Evolutionary conservation across 2,888 invertebrate genomes (phyloP), one percentile per base, ranked within the genome.

Genomic region (Beris morrisii): DNA sequence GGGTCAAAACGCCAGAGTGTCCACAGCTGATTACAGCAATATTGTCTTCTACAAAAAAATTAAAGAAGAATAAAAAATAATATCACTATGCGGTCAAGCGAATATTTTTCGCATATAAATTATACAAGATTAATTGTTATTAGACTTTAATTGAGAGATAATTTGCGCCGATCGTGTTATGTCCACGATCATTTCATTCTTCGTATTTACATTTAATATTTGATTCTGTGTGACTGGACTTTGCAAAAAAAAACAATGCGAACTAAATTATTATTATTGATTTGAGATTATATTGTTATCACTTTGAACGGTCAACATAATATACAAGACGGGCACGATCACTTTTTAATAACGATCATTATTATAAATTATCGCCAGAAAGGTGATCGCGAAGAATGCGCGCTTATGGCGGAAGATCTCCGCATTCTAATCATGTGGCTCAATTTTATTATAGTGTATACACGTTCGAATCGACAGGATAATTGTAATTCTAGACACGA

Each of bases 51-150:
- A 38, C 9, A 7, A 5, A 38, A 38, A 38, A 38, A 38, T 7
- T 38, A 38, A 38, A 38, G 9, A 38, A 38, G 9, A 7, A 38
- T 7, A 38, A 38, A 38, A 38, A 38, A 59, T 31, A 59, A 48
- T 48, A 59, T 61, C 48, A 48, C 31, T 48, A 48, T 22, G 61
- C 61, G 61, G 61, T 61, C 61, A 61, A 61, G 61, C 61, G 61
- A 61, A 61, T 61, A 61, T 65, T 67, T 66, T 67, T 69, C 70
- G 64, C 70, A 70, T 69, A 70, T 71, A 71, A 71, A 71, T 71
- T 70, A 70, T 70, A 65, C 55, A 71, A 73, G 71, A 73, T 72
- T 72, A 73, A 73, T 72, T 72, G 71, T 73, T 72, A 73, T 73
- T 72, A 71, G 72, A 71, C 72, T 73, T 73, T 72, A 71, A 73